Conservation (phyloP, 2,888 invertebrate species). For the Metellina segmentata region DNA sequence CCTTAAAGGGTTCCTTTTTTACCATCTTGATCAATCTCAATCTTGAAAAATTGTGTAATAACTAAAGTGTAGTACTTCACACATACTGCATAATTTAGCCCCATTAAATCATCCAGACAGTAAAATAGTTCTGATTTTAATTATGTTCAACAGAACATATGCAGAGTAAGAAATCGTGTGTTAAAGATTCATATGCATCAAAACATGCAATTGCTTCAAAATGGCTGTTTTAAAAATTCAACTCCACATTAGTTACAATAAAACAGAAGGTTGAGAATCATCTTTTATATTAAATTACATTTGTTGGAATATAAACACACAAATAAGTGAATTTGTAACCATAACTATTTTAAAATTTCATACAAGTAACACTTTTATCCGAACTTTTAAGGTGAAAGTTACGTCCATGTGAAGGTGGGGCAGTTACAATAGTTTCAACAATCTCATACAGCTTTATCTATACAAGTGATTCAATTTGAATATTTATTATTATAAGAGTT, state of each 20-base stretch:
- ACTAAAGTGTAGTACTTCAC: no score
- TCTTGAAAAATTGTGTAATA: no score
- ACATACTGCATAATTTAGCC: no score
- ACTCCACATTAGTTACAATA: neutral
- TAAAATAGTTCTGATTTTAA: no score
- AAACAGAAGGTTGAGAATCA: neutral
- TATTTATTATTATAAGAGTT: neutral
- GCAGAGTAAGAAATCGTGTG: no score
- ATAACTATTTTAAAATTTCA: neutral
- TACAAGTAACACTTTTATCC: neutral
- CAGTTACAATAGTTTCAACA: neutral
- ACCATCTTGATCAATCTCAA: no score
- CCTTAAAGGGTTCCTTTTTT: no score
- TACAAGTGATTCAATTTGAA: neutral
- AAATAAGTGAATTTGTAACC: neutral
- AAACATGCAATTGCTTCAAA: neutral
- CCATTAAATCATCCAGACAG: no score
- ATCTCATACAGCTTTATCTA: neutral
- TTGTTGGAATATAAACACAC: neutral
- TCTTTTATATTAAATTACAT: neutral
- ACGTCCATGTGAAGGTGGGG: no score
- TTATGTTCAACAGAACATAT: no score
- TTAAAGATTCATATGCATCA: no score
- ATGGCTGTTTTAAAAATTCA: neutral
- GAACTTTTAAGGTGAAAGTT: no score